Conservation (phyloP, 2,797 vertebrate species). For the Gephyroberyx darwinii region DNA sequence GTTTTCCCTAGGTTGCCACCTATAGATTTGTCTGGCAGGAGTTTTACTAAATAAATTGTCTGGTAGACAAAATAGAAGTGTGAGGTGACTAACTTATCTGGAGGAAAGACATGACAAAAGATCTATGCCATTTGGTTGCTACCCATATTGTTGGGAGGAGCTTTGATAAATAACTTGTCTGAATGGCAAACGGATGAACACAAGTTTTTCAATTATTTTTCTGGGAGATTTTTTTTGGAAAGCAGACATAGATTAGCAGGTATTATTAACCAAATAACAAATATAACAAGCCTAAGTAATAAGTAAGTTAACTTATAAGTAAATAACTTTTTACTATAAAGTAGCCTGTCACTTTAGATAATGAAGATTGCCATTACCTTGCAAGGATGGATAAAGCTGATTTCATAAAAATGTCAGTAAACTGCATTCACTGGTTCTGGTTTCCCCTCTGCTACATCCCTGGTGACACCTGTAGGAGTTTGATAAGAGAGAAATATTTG, state of each 20-base stretch:
- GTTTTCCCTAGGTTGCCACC: not conserved
- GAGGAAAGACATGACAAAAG: not conserved
- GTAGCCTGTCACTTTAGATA: too few relatives aligned
- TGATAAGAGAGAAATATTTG: not conserved
- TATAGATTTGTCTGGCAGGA: not conserved
- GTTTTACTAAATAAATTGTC: not conserved
- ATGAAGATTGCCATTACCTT: too few relatives aligned
- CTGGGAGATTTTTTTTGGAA: too few relatives aligned
- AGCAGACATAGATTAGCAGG: too few relatives aligned
- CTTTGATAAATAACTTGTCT: not conserved
- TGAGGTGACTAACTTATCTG: not conserved
- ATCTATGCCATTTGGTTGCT: not conserved
- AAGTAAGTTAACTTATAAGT: too few relatives aligned
- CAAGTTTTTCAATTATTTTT: too few relatives aligned
- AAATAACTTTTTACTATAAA: too few relatives aligned
- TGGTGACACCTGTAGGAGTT: not conserved
- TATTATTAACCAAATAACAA: too few relatives aligned
- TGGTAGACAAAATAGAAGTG: not conserved
- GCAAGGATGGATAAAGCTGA: not conserved
- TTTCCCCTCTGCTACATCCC: not conserved
- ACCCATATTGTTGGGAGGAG: not conserved
- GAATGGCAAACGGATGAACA: too few relatives aligned
- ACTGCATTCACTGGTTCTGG: not conserved
- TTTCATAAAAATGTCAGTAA: not conserved
- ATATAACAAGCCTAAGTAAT: too few relatives aligned